Base-by-base conservation (phyloP, 2,113 vertebrate species). In the Zosterops pallidus region DNA sequence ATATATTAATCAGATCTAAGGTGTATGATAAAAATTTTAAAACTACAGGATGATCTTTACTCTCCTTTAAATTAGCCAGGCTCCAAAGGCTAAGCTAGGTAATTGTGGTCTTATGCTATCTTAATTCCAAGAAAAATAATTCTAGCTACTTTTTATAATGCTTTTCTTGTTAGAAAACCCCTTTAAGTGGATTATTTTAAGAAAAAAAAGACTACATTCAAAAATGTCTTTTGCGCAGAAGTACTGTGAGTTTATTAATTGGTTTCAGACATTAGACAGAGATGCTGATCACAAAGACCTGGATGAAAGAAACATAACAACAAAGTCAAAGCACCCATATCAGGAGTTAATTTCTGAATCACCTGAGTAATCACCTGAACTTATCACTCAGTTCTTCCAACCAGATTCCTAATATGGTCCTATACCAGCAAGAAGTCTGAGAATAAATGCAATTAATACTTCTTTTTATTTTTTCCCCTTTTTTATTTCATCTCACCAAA, bases 381-480 rank as follows among this genome's bases (percentile, higher is more conserved):
- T 42, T 59, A 67, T 3, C 21, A 46, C 6, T 63, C 53, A 42
- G 5, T 70, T 81, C 41, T 81, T 75, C 37, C 62, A 78, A 53
- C 3, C n/a, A 86, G 46, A 75, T 59, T 74, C 20, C 52, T 62
- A 18, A 59, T 47, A 75, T 9, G 17, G 12, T 25, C 29, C 57
- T 31, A 39, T 9, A 52, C 16, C 29, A 69, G 35, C 29, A 87
- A 70, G 20, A 70, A 50, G 26, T 50, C 22, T 29, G 5, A 5
- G 33, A 84, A 89, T 42, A 86, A 47, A 55, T 28, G 24, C 11
- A 11, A 78, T 47, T 63, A 64, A 77, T 35, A 47, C 2, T 42
- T 2, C 5, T 16, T 9, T 28, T 37, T 25, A 20, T 41, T 15
- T 6, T 1, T 11, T 3, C 1, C 9, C 13, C 6, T 3, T 2